Evolutionary conservation across 2,797 vertebrate genomes (phyloP), one percentile per base, ranked within the genome.

Genomic region (Lacerta viridis): DNA sequence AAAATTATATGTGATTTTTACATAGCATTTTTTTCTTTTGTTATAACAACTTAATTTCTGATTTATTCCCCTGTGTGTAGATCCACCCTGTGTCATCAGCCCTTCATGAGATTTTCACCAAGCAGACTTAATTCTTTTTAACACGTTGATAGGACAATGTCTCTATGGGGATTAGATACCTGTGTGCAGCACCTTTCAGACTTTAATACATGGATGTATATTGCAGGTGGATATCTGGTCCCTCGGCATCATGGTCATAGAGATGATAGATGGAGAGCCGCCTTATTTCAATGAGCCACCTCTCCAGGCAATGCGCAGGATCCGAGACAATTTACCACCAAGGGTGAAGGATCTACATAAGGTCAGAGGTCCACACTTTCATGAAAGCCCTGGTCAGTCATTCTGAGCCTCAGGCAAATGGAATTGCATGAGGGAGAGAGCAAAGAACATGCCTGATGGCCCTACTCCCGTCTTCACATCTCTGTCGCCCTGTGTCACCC

Each of bases 261-360:
- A 99, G 96, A 99, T 99, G 99, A 99, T 99, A 33, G 99, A 99
- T 0, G 99, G 99, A 0, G 99, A 99, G 41, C 99, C 99, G 1
- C 99, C 99, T 0, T 99, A 99, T 94, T 99, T 99, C 93, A 99
- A 99, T 0, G 99, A 99, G 95, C 99, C 99, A 5, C 99, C 99
- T 1, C 98, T 99, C 92, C 99, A 99, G 97, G 99, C 99, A 92
- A 99, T 99, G 99, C 97, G 98, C 96, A 98, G 99, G 92, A 99
- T 99, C 96, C 97, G 99, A 87, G 99, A 99, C 95, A 99, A 99
- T 96, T 96, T 99, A 72, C 99, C 99, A 0, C 99, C 99, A 5
- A 97, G 98, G 90, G 97, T 99, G 90, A 99, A 99, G 96, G 98
- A 99, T 94, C 91, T 98, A 4, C 99, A 99, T 95, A 99, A 99